These are phyloP conservation scores for Drosophila novamexicana DNA, from an alignment of 1,140 invertebrate genomes.

Conservation along the genomic window DNA sequence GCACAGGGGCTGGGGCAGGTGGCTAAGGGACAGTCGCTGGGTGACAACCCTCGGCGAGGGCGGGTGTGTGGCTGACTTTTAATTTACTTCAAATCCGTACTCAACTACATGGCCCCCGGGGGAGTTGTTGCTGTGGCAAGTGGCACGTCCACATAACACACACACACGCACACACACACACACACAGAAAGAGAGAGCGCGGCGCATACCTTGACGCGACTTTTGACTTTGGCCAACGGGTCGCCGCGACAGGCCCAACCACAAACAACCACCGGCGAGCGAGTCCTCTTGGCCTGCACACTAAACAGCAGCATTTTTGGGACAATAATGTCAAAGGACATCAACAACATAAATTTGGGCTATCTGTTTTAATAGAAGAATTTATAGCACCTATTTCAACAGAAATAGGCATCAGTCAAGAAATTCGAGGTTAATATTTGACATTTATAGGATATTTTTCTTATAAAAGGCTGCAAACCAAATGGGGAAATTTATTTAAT, in stretches of 20 bases:
- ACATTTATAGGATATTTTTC: no score
- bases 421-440: no score
- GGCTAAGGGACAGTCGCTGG: constrained; percentile 3
- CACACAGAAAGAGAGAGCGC: background rate
- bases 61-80: constrained; percentile 79
- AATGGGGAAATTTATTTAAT: no score
- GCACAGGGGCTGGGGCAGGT: background rate
- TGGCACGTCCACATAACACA: constrained; percentile 29
- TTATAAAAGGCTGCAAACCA: no score
- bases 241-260: constrained; percentile 3
- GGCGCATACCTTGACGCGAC: constrained; percentile 48
- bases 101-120: constrained; percentile 77
- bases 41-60: constrained; percentile 17
- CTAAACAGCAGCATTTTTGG: constrained; percentile 21
- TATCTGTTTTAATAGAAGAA: no score
- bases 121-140: constrained; percentile 65
- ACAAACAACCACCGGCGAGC: constrained; percentile 43
- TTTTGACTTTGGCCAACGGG: constrained; percentile 56
- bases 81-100: constrained; percentile 84
- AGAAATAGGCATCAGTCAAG: no score
- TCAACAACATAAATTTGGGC: no score
- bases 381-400: no score
- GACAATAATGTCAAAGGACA: background rate
- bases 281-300: constrained; percentile 34
- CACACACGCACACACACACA: constrained; percentile 12